These are phyloP conservation scores for Hybos culiciformis DNA, from an alignment of 2,888 invertebrate species.

Conservation along the genomic window DNA sequence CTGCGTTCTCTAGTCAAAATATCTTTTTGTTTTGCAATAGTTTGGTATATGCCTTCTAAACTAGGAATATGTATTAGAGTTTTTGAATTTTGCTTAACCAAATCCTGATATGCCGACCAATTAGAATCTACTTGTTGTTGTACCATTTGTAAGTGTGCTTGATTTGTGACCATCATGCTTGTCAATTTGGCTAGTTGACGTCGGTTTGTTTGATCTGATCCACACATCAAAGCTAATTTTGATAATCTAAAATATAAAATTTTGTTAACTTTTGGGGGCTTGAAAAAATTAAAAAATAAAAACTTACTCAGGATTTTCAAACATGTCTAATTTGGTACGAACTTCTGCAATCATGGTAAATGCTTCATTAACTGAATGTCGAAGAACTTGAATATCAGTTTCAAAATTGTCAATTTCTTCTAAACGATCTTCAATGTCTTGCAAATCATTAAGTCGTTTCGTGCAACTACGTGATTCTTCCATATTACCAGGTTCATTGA, in stretches of 20 bases:
- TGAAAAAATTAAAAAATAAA: neutral
- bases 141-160: constrained; percentile 59
- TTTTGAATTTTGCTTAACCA: constrained; percentile 35
- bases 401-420: constrained; percentile 48
- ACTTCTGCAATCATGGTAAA: constrained; percentile 33
- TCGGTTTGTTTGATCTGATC: constrained; percentile 28
- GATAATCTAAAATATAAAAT: constrained; percentile 20
- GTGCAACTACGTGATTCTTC: constrained; percentile 42
- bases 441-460: constrained; percentile 39
- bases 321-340: constrained; percentile 28
- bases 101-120: constrained; percentile 53
- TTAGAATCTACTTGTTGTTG: constrained; percentile 59
- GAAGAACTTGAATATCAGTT: constrained; percentile 43
- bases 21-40: constrained; percentile 62
- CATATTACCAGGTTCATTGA: constrained; percentile 39
- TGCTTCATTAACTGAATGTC: constrained; percentile 37
- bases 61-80: constrained; percentile 41
- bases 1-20: constrained; percentile 44
- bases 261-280: neutral
- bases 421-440: constrained; percentile 48
- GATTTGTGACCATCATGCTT: constrained; percentile 54
- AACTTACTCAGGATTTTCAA: constrained; percentile 29
- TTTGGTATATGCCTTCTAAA: constrained; percentile 65
- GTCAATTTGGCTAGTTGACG: constrained; percentile 54
- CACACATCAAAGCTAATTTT: constrained; percentile 22